phyloP scores from a whole-genome alignment of 2,113 vertebrate species.

The Numenius arquata region DNA sequence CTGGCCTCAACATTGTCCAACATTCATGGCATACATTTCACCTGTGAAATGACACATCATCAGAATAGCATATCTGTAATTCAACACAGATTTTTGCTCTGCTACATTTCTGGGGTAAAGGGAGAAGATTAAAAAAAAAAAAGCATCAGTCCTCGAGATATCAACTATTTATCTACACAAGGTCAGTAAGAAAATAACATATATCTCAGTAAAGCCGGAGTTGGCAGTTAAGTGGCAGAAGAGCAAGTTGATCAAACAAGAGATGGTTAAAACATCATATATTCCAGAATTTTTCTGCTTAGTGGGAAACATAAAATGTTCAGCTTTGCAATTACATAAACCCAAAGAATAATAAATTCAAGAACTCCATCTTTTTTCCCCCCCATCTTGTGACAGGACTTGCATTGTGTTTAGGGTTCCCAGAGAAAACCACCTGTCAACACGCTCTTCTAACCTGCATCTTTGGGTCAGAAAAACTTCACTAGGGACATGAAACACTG shows the following conservation, averaged over 20 bases:
- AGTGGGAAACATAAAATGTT: neutral
- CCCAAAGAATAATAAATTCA: neutral
- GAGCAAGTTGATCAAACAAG: neutral
- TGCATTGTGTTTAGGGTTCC: neutral
- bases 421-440: neutral
- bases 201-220: neutral
- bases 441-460: fast-evolving
- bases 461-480: neutral
- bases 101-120: neutral
- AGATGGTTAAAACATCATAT: neutral
- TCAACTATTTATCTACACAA: neutral
- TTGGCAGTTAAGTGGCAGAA: neutral
- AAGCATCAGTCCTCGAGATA: neutral
- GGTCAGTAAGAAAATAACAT: neutral
- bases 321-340: neutral
- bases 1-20: neutral
- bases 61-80: neutral
- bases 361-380: neutral
- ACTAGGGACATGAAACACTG: neutral
- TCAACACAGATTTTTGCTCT: neutral
- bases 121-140: too few species aligned
- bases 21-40: neutral
- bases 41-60: neutral
- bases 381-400: too few species aligned
- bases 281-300: neutral